These are phyloP conservation scores for Phalloptychus januarius DNA, from an alignment of 2,797 vertebrate species.

Conservation along the genomic window DNA sequence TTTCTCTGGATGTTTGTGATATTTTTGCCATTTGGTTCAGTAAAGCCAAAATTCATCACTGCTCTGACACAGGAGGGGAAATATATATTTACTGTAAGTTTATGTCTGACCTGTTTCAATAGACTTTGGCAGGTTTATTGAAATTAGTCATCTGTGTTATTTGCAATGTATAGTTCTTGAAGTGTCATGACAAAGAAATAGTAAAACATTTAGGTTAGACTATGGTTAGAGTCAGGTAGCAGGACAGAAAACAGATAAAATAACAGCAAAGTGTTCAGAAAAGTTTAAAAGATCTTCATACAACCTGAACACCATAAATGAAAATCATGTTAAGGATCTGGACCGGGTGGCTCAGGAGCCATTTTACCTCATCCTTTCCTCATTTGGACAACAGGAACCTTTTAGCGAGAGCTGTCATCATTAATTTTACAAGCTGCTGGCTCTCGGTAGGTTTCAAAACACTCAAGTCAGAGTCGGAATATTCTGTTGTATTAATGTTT, in stretches of 20 bases:
- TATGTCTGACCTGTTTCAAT: no score
- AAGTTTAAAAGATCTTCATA: background rate
- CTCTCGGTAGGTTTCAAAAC: constrained; percentile 3
- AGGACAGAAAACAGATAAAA: background rate
- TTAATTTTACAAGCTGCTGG: constrained; percentile 2
- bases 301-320: background rate
- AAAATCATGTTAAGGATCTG: background rate
- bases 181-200: background rate
- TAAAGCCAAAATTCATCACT: background rate
- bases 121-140: background rate
- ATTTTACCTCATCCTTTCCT: background rate
- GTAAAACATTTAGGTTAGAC: background rate
- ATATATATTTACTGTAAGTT: background rate
- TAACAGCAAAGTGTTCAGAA: background rate
- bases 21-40: background rate
- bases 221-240: background rate
- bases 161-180: background rate
- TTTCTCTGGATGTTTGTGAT: background rate
- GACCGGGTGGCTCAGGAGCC: background rate
- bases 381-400: background rate
- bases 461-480: background rate
- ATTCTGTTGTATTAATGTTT: background rate
- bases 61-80: background rate
- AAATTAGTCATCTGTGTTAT: background rate
- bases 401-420: constrained; percentile 5